These are phyloP conservation scores for Callithrix jacchus DNA, from an alignment of 2,113 vertebrate genomes.

Conservation along the genomic window DNA sequence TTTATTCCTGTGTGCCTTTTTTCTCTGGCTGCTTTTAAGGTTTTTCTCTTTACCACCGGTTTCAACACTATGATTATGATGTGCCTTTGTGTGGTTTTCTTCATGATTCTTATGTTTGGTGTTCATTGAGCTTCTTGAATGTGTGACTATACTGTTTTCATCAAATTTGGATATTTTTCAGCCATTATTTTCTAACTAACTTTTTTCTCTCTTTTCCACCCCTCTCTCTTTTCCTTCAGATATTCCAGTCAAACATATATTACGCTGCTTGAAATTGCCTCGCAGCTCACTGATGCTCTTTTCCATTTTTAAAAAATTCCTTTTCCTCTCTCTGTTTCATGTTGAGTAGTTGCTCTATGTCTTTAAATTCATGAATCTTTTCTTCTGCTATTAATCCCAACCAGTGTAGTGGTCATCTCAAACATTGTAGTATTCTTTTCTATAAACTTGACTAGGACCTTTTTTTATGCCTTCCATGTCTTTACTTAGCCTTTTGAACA, in stretches of 20 bases:
- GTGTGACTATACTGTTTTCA: background rate
- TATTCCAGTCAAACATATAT: background rate
- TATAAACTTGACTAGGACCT: background rate
- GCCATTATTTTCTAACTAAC: conserved; percentile 9
- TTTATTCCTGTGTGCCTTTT: background rate
- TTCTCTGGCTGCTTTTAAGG: background rate
- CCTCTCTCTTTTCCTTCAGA: background rate
- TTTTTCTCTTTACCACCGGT: background rate
- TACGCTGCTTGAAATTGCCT: background rate
- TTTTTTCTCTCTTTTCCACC: background rate
- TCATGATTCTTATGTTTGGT: conserved; percentile 1
- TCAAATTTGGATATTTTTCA: conserved; percentile 5
- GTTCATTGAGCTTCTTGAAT: background rate
- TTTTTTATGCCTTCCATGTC: background rate
- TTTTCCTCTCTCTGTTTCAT: background rate
- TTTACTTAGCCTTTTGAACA: conserved; percentile 14
- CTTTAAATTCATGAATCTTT: background rate
- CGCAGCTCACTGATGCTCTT: background rate
- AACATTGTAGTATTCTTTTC: background rate
- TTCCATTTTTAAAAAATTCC: background rate
- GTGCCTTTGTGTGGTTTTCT: conserved; percentile 33
- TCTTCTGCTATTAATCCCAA: background rate
- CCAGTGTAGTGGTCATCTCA: background rate
- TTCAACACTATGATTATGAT: conserved; percentile 23
- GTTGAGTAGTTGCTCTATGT: background rate